Base-by-base conservation (phyloP, 2,113 vertebrate species). In the Hippocampus abdominalis region DNA sequence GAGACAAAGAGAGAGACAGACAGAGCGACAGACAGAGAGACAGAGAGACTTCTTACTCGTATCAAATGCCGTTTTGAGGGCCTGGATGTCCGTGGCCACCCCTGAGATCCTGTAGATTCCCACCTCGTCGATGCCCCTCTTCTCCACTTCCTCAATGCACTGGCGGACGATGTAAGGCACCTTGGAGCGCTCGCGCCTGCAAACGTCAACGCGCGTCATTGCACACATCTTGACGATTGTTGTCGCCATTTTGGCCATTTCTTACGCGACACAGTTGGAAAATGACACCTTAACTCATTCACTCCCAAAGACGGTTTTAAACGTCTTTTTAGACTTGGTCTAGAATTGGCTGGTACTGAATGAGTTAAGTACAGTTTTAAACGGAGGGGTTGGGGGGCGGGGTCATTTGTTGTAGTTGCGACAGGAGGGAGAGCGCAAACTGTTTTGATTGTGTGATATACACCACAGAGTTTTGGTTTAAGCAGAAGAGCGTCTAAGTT, bases 21-120 rank as follows among this genome's bases (percentile, higher is more conserved):
- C 16, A 2, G 39, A 9, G 8, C n/a, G n/a, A n/a, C n/a, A n/a
- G n/a, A n/a, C n/a, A 6, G 3, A 39, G 49, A 59, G 20, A 15
- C 5, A 51, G 2, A 39, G 64, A 1, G 57, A 62, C 44, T 18
- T 89, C 96, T 95, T 92, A 98, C 97, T 98, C 32, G 94, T 93
- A 81, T 99, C 97, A 0, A 99, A 99, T 46, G 94, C 96, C 0
- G 92, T 88, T 88, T 99, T 99, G 85, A 99, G 87, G 0, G 96
- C 94, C 93, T 99, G 97, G 87, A 99, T 99, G 81, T 99, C 97
- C 0, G 97, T 99, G 88, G 97, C 97, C 0, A 99, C 97, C 0
- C 97, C 97, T 0, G 97, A 99, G 91, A 99, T 98, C 85, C 97
- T 90, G 91, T 99, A 99, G 91, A 99, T 99, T 85, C 97, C 97